Evolutionary conservation across 1,140 invertebrate genomes (phyloP).

Genomic region (Aporrectodea caliginosa): DNA sequence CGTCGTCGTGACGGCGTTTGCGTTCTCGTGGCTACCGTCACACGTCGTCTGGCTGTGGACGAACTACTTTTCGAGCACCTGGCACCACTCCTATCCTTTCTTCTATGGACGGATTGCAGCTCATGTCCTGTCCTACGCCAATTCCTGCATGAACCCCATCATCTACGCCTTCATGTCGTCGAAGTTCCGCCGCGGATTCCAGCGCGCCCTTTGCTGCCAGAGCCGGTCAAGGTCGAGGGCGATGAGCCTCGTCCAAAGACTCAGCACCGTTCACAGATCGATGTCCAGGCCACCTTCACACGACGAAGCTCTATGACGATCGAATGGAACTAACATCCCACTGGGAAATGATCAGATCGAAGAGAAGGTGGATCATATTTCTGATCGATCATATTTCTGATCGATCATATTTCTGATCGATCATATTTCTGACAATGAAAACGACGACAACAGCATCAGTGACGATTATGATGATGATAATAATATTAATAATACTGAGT

Average conservation of each 20-base stretch:
- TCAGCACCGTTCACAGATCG: neutral
- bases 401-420: too few species aligned
- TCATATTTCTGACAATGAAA: too few species aligned
- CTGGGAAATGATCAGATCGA: too few species aligned
- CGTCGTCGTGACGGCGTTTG: slow-evolving; percentile 86
- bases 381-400: too few species aligned
- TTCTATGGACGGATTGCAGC: slow-evolving; percentile 76
- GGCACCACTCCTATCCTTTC: slow-evolving; percentile 40
- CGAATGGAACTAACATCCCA: too few species aligned
- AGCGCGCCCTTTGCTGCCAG: slow-evolving; percentile 27
- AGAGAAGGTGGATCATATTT: too few species aligned
- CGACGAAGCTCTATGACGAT: neutral
- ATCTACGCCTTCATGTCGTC: slow-evolving; percentile 95
- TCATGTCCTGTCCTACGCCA: slow-evolving; percentile 83
- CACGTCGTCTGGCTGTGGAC: slow-evolving; percentile 61
- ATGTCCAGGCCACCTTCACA: neutral
- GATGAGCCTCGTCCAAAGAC: neutral
- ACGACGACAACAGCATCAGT: too few species aligned
- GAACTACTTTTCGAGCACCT: slow-evolving; percentile 43
- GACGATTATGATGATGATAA: too few species aligned
- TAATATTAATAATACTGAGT: too few species aligned
- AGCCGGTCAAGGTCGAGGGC: slow-evolving; percentile 2
- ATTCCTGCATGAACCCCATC: slow-evolving; percentile 87
- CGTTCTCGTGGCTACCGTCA: slow-evolving; percentile 86
- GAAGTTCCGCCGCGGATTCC: slow-evolving; percentile 84